Percentiles rank a stretch among this genome's conserved stretches.
Evolutionary conservation across 30 jellyfish, hydroid and myxozoan genomes (phyloP).

Genomic region (Aurelia coerulea): DNA sequence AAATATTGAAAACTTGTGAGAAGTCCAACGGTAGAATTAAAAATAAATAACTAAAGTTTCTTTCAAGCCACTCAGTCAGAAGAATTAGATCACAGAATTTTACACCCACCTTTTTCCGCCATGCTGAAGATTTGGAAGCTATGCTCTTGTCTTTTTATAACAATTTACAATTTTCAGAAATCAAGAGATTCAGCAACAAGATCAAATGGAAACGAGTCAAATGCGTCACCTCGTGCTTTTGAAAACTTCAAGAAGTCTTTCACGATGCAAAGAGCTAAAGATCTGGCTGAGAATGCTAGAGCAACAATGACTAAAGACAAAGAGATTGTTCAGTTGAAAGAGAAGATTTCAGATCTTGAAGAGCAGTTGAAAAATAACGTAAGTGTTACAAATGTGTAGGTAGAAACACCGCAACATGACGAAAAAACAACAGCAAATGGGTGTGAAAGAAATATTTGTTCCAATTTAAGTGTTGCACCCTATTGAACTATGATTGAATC

Average conservation of each 20-base stretch:
- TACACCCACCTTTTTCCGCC: no score
- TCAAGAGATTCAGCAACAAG: slow-evolving; percentile 21
- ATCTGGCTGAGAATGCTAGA: slow-evolving; percentile 88
- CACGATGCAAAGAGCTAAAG: slow-evolving; percentile 91
- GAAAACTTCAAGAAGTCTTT: slow-evolving; percentile 73
- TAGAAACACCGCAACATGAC: no score
- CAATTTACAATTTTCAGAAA: slow-evolving; percentile 9
- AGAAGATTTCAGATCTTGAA: slow-evolving; percentile 37
- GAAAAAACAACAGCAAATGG: no score
- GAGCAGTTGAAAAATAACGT: slow-evolving; percentile 7
- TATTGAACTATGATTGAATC: no score
- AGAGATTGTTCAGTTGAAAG: slow-evolving; percentile 63
- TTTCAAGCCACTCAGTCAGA: no score
- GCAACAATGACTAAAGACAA: slow-evolving; percentile 72
- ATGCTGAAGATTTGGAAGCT: no score
- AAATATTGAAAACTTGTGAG: no score
- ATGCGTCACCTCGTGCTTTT: slow-evolving; percentile 47
- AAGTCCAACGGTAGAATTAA: no score
- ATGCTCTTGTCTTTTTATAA: neutral
- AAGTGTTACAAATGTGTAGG: neutral
- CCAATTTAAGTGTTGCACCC: no score
- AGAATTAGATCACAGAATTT: no score
- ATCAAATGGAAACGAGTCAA: neutral
- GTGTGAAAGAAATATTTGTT: no score
- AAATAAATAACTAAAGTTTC: no score